Evolutionary conservation across 2,888 invertebrate genomes (phyloP).

Genomic region (Acleris literana): DNA sequence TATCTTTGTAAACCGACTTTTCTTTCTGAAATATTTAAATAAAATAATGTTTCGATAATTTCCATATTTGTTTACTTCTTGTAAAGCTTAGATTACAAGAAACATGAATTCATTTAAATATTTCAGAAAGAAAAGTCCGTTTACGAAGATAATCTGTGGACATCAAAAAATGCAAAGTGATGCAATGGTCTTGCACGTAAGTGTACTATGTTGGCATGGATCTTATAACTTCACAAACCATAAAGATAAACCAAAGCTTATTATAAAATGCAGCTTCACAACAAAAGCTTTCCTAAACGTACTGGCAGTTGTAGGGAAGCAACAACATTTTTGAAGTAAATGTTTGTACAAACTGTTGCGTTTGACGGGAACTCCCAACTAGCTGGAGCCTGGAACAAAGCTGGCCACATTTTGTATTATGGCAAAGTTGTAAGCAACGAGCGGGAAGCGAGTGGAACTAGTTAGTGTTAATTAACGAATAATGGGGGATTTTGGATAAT

Average conservation of each 20-base stretch:
- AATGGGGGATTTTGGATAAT: neutral
- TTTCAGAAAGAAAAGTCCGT: no score
- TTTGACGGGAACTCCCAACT: constrained; percentile 18
- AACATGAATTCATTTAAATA: no score
- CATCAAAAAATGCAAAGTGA: no score
- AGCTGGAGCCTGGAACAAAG: constrained; percentile 9
- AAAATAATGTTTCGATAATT: no score
- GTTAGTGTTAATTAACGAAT: neutral
- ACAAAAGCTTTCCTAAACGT: neutral
- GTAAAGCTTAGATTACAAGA: no score
- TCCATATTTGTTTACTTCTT: no score
- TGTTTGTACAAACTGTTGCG: constrained; percentile 28
- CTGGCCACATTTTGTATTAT: constrained; percentile 1
- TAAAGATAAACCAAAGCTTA: neutral
- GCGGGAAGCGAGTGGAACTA: neutral
- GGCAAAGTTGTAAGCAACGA: constrained; percentile 2
- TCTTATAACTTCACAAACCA: neutral
- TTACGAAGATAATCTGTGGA: no score
- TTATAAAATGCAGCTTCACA: neutral
- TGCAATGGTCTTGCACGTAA: no score
- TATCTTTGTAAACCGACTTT: no score
- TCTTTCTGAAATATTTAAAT: no score
- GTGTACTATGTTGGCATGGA: no score
- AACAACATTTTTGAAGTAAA: constrained; percentile 17
- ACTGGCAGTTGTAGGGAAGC: constrained; percentile 1